A percentile compares a stretch with the other conserved stretches of the same genome.
Conservation (phyloP, 2,797 vertebrate genomes). For the Hylomyscus alleni region DNA sequence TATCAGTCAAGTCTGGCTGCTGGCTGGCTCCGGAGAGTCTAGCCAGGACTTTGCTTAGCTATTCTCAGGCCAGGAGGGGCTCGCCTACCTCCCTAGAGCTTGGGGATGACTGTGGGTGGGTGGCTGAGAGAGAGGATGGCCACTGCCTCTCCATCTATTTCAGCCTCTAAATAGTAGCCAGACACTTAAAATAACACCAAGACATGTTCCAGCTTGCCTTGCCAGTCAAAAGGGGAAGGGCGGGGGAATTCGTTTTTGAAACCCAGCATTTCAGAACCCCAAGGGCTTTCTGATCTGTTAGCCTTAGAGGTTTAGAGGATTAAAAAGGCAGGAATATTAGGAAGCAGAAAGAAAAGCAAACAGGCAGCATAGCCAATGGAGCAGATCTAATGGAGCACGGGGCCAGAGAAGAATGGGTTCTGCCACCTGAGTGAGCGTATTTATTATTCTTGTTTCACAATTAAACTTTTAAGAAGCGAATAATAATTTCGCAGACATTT, state of each 20-base stretch:
- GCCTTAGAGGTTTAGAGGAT: slow-evolving; percentile 89
- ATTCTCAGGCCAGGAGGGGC: slow-evolving; percentile 68
- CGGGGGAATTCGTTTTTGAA: slow-evolving; percentile 66
- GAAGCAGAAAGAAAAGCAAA: slow-evolving; percentile 80
- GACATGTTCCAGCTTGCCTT: slow-evolving; percentile 88
- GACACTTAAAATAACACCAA: slow-evolving; percentile 90
- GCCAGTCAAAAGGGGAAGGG: slow-evolving; percentile 84
- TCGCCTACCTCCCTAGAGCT: slow-evolving; percentile 67
- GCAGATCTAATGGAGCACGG: slow-evolving; percentile 88
- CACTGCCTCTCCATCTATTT: slow-evolving; percentile 85
- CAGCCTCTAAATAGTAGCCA: slow-evolving; percentile 88
- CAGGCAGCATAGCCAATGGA: slow-evolving; percentile 86
- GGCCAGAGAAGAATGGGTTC: slow-evolving; percentile 86
- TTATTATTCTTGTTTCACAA: slow-evolving; percentile 89
- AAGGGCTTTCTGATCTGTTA: slow-evolving; percentile 90
- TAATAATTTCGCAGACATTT: slow-evolving; percentile 85
- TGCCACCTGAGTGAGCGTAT: slow-evolving; percentile 88
- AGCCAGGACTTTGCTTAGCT: slow-evolving; percentile 86
- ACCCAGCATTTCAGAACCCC: slow-evolving; percentile 87
- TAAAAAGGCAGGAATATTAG: slow-evolving; percentile 90
- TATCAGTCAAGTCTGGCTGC: slow-evolving; percentile 85
- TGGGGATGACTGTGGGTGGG: slow-evolving; percentile 68
- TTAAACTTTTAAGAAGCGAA: slow-evolving; percentile 83
- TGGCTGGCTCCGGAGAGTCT: slow-evolving; percentile 88
- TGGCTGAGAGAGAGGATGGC: slow-evolving; percentile 78